A percentile compares a stretch with the other conserved stretches of the same genome.
phyloP scores from a whole-genome alignment of 1,140 invertebrate species.

The Fopius arisanus region DNA sequence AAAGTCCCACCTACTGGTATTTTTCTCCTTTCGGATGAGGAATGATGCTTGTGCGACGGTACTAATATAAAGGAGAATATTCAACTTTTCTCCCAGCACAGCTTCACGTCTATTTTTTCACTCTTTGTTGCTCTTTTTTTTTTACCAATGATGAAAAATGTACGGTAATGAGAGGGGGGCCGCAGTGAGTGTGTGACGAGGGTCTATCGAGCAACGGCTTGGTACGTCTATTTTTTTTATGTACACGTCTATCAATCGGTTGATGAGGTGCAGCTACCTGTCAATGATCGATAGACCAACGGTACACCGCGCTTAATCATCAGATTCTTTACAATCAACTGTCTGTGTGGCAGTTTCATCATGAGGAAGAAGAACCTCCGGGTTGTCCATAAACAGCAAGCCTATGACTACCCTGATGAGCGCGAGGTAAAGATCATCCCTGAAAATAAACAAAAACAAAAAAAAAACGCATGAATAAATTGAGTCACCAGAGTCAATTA shows the following conservation, averaged over 20 bases:
- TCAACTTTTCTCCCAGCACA: not conserved
- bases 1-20: not conserved
- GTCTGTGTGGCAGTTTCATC: not conserved
- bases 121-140: not conserved
- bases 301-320: not conserved
- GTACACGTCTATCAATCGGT: not conserved
- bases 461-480: constrained; percentile 7
- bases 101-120: not conserved
- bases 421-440: constrained; percentile 41
- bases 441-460: not conserved
- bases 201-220: not conserved
- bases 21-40: not conserved
- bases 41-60: not conserved
- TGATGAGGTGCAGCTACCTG: constrained; percentile 12
- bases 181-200: not conserved
- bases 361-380: constrained; percentile 60
- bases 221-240: not conserved
- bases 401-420: constrained; percentile 41
- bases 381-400: constrained; percentile 59
- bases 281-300: constrained; percentile 14
- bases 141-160: not conserved
- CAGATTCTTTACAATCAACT: not conserved
- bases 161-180: not conserved
- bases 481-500: not conserved
- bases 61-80: not conserved